phyloP scores from a whole-genome alignment of 2,888 invertebrate genomes.

The Phragmatobia fuliginosa region DNA sequence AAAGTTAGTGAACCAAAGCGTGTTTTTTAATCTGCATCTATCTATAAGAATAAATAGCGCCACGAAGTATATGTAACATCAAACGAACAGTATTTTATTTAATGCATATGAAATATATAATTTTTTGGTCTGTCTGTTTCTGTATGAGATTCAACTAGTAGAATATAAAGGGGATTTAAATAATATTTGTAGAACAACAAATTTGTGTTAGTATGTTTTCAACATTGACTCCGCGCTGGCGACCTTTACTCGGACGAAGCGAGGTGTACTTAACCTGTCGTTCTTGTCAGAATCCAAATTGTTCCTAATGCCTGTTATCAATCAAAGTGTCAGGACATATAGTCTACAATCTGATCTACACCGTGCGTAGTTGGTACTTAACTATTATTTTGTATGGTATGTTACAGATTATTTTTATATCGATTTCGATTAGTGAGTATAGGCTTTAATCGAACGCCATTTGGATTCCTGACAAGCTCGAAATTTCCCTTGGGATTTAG shows the following conservation, averaged over 20 bases:
- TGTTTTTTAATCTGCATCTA: slow-evolving; percentile 47
- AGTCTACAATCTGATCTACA: background rate
- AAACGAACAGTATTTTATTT: too few species aligned
- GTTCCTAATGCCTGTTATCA: background rate
- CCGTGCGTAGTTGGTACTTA: background rate
- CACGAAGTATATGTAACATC: too few species aligned
- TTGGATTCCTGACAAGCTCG: too few species aligned
- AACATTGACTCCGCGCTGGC: background rate
- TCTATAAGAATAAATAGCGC: too few species aligned
- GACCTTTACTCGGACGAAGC: background rate
- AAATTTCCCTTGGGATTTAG: too few species aligned
- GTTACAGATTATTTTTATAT: background rate
- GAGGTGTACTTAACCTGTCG: background rate
- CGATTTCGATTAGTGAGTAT: background rate
- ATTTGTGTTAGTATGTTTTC: slow-evolving; percentile 6
- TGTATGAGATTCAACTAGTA: too few species aligned
- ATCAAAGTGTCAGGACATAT: background rate
- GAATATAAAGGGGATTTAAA: slow-evolving; percentile 24
- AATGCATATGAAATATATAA: too few species aligned
- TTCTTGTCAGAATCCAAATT: background rate
- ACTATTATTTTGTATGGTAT: background rate
- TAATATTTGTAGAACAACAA: slow-evolving; percentile 22
- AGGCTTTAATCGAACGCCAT: too few species aligned
- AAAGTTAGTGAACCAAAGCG: slow-evolving; percentile 64
- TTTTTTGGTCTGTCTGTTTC: too few species aligned